Evolutionary conservation across 2,888 invertebrate species (phyloP).

Genomic region (Aleiodes alternator): DNA sequence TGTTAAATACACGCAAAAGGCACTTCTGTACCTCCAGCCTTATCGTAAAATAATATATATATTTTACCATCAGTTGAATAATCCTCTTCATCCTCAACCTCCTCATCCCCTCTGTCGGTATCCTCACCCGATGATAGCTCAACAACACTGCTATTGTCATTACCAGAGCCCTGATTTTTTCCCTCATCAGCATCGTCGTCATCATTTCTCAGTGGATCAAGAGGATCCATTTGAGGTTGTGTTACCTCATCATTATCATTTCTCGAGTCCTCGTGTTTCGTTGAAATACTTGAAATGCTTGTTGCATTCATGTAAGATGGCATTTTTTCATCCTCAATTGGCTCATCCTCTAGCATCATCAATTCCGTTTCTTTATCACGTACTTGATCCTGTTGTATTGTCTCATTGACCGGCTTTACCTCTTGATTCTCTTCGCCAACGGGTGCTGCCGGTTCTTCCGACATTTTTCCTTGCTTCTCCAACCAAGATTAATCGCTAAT

Average conservation of each 20-base stretch:
- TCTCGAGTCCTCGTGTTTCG: conserved; percentile 60
- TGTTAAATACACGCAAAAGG: too few species aligned
- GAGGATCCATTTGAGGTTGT: conserved; percentile 25
- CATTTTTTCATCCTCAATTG: conserved; percentile 65
- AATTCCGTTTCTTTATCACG: conserved; percentile 50
- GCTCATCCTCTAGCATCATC: conserved; percentile 60
- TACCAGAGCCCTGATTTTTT: conserved; percentile 30
- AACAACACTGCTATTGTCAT: conserved; percentile 48
- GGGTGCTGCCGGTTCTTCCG: conserved; percentile 31
- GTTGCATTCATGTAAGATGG: conserved; percentile 62
- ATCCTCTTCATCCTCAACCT: conserved; percentile 54
- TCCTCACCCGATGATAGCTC: conserved; percentile 63
- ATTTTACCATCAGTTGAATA: conserved; percentile 45
- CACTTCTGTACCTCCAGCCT: too few species aligned
- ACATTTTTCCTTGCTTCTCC: conserved; percentile 42
- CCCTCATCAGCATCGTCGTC: conserved; percentile 55
- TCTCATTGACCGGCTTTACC: conserved; percentile 26
- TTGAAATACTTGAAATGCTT: conserved; percentile 59
- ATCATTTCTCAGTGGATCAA: conserved; percentile 54
- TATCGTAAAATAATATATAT: too few species aligned
- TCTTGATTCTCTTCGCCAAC: conserved; percentile 38
- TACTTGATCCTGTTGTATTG: conserved; percentile 16
- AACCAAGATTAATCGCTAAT: conserved; percentile 14
- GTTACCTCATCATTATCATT: conserved; percentile 35
- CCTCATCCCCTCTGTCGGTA: conserved; percentile 54